Percentiles rank a stretch among this genome's conserved stretches.
phyloP scores from a whole-genome alignment of 2,797 vertebrate genomes.

The Novumbra hubbsi region DNA sequence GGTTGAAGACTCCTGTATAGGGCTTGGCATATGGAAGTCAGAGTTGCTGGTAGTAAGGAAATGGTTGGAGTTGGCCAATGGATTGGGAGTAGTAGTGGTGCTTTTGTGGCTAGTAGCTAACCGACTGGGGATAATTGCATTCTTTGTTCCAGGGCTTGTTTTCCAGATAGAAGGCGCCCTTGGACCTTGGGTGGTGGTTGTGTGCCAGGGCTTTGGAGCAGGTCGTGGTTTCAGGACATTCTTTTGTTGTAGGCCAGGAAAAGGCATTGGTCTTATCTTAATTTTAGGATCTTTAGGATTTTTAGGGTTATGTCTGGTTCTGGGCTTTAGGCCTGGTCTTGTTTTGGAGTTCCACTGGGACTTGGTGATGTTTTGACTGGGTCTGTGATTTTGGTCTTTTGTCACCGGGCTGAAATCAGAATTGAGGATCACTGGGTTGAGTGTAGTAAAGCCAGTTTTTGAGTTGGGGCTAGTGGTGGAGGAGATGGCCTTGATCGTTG shows the following conservation, averaged over 20 bases:
- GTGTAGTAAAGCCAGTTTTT: neutral
- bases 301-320: constrained; percentile 34
- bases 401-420: neutral
- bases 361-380: neutral
- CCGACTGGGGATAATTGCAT: constrained; percentile 40
- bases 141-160: neutral
- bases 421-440: neutral
- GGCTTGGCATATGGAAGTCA: constrained; percentile 17
- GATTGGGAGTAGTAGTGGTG: constrained; percentile 15
- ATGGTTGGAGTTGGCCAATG: constrained; percentile 24
- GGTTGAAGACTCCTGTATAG: constrained; percentile 35
- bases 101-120: constrained; percentile 12
- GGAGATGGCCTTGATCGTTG: constrained; percentile 8
- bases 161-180: constrained; percentile 33
- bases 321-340: constrained; percentile 4
- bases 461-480: constrained; percentile 14
- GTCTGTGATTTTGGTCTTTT: constrained; percentile 7
- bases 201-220: constrained; percentile 28
- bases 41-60: constrained; percentile 41
- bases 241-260: constrained; percentile 7
- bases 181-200: constrained; percentile 38
- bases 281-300: neutral
- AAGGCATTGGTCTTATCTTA: constrained; percentile 17
- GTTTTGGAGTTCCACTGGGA: constrained; percentile 13
- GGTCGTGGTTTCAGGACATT: neutral